Evolutionary conservation across 2,888 invertebrate genomes (phyloP).

Genomic region (Ochlodes sylvanus): DNA sequence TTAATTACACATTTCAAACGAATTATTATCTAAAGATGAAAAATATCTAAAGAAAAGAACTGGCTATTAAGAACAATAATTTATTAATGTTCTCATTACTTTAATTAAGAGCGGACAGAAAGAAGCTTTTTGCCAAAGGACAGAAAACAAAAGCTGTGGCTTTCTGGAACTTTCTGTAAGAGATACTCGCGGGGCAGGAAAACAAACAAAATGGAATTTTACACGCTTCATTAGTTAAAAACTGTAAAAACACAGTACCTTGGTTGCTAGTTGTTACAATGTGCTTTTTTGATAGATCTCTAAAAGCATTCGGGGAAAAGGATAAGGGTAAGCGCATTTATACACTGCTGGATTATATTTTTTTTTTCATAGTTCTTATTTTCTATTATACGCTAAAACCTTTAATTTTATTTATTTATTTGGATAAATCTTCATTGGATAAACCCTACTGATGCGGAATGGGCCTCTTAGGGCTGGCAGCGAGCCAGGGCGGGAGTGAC

Average conservation of each 20-base stretch:
- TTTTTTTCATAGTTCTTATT: no score
- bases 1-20: neutral
- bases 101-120: slow-evolving; percentile 25
- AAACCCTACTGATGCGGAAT: slow-evolving; percentile 1
- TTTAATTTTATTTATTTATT: no score
- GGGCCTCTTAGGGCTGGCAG: neutral
- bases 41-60: slow-evolving; percentile 17
- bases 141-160: slow-evolving; percentile 28
- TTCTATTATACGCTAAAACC: no score
- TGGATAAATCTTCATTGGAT: no score
- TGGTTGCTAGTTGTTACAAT: neutral
- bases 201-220: slow-evolving; percentile 13
- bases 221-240: slow-evolving; percentile 10
- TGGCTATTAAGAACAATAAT: slow-evolving; percentile 15
- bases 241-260: neutral
- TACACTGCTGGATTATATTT: no score
- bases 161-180: slow-evolving; percentile 23
- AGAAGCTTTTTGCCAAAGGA: slow-evolving; percentile 28
- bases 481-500: neutral
- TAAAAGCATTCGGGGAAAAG: no score
- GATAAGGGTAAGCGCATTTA: no score
- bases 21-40: slow-evolving; percentile 8
- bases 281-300: neutral
- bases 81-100: slow-evolving; percentile 21
- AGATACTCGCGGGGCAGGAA: slow-evolving; percentile 12